Evolutionary conservation across 2,888 invertebrate species (phyloP), one percentile per base, ranked within the genome.

Genomic region (Leucoma salicis): DNA sequence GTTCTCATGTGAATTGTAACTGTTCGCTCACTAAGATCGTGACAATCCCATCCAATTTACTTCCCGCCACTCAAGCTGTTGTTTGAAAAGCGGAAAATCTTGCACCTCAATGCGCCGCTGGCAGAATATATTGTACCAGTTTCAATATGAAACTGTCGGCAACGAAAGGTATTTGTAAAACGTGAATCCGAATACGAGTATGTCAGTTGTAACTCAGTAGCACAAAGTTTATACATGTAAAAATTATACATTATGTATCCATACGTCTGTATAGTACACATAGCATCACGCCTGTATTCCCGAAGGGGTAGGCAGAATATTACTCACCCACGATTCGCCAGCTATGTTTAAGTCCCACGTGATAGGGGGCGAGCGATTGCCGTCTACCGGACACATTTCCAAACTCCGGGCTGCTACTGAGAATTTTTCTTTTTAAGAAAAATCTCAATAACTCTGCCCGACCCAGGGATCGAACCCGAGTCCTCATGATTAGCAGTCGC

Each of bases 31-130:
- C 75, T 70, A 70, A 84, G 81, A 82, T 86, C 83, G 82, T 85
- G 83, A 80, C 85, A 85, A 83, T 86, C 80, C 78, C 69, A 79
- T 84, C 85, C 84, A 87, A 86, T 86, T 87, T 84, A 78, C 82
- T 78, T 82, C 71, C 77, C 76, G 76, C 76, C 74, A 77, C 69
- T 74, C 76, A 71, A 72, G 71, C 78, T 76, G 74, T 76, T 77
- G 75, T 78, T 80, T 69, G 79, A 78, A 84, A 84, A 80, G 79
- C 82, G 76, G 80, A 77, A 86, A 86, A 85, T 84, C 79, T 83
- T 73, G 68, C 77, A 71, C 71, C 67, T 63, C 73, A 60, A 33
- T 55, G 47, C 49, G 50, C 53, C 47, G 65, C 69, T 71, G 66
- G 71, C 74, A 72, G 76, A 82, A 86, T 82, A 83, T 78, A 82